phyloP scores from a whole-genome alignment of 2,113 vertebrate genomes.

The Romanogobio albipinnatus region DNA sequence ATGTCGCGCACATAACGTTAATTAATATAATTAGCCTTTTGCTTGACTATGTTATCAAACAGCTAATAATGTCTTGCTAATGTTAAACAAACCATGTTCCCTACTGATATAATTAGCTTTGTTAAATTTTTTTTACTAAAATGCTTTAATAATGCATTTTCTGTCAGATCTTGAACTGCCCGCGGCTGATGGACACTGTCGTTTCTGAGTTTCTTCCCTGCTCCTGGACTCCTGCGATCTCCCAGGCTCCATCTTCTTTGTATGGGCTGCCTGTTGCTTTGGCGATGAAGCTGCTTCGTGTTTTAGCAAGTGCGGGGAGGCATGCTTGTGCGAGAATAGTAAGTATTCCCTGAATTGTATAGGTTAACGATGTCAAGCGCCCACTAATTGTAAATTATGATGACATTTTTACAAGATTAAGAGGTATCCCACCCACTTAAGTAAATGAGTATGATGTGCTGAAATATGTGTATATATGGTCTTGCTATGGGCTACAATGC shows the following conservation, averaged over 20 bases:
- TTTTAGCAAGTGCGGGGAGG: constrained; percentile 88
- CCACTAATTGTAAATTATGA: constrained; percentile 8
- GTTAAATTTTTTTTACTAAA: neutral
- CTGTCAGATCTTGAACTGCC: constrained; percentile 88
- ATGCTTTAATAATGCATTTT: neutral
- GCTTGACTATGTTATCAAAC: no score
- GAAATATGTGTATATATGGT: neutral
- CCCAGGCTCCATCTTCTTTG: constrained; percentile 69
- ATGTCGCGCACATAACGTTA: no score
- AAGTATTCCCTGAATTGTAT: constrained; percentile 56
- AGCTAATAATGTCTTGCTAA: no score
- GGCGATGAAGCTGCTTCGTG: constrained; percentile 91
- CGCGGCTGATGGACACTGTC: constrained; percentile 86
- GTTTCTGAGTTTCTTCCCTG: constrained; percentile 88
- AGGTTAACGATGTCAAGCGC: constrained; percentile 1
- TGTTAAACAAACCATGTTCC: no score
- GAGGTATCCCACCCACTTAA: neutral
- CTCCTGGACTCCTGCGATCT: constrained; percentile 76
- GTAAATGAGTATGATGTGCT: neutral
- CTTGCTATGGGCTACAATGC: neutral
- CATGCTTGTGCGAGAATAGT: constrained; percentile 90
- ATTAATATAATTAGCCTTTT: no score
- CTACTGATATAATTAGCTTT: no score
- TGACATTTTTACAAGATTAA: constrained; percentile 17
- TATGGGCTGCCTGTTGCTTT: constrained; percentile 82